Conservation (phyloP, 2,797 vertebrate species). For the Syngnathus rostellatus region DNA sequence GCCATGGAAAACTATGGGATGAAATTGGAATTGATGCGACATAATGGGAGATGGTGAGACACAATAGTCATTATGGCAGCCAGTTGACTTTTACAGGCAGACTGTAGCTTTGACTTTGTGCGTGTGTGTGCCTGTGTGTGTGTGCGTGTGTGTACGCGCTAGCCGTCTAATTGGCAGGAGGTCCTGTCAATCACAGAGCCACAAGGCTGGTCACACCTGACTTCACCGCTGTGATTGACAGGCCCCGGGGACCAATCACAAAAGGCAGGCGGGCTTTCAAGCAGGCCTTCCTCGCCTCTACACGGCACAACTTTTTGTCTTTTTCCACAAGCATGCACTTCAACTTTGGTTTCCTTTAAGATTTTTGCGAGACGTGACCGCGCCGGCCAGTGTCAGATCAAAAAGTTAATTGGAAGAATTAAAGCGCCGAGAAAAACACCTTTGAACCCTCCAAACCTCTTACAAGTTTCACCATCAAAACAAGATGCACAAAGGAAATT, state of each 20-base stretch:
- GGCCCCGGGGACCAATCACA: slow-evolving; percentile 26
- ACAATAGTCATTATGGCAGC: neutral
- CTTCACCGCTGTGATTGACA: slow-evolving; percentile 15
- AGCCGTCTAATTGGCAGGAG: slow-evolving; percentile 20
- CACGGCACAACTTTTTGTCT: neutral
- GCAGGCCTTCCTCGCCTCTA: neutral
- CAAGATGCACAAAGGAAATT: neutral
- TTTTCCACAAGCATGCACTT: neutral
- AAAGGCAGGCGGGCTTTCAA: slow-evolving; percentile 16
- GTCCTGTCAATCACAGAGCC: slow-evolving; percentile 17
- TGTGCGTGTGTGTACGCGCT: neutral
- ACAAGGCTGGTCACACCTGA: slow-evolving; percentile 18
- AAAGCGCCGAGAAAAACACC: neutral
- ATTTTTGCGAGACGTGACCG: neutral
- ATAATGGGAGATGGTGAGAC: neutral
- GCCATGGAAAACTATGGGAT: neutral
- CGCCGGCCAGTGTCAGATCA: neutral
- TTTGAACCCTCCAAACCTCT: neutral
- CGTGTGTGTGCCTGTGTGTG: neutral
- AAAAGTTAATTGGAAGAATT: neutral
- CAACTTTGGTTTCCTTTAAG: neutral
- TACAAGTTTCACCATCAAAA: neutral
- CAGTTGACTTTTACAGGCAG: neutral
- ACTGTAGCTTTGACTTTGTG: neutral
- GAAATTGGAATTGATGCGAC: neutral